Evolutionary conservation across 2,888 invertebrate species (phyloP), one percentile per base, ranked within the genome.

Genomic region (Selenia dentaria): DNA sequence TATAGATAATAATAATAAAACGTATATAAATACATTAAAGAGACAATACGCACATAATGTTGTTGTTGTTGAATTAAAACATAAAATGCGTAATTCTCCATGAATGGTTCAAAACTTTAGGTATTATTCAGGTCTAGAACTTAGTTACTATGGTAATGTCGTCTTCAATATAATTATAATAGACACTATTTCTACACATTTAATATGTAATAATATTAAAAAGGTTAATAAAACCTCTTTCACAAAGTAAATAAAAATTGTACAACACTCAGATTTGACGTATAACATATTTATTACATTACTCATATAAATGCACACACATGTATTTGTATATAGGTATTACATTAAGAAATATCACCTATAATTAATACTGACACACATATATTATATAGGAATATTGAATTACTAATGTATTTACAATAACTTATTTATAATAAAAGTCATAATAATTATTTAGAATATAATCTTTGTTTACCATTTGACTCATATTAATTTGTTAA

Each of bases 241-340:
- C 69, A 75, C 74, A n/a, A n/a, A 79, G 79, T 77, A 83, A 35
- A 80, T 83, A 79, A 88, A 88, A 79, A 77, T 79, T 79, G 52
- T 71, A 86, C 85, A 74, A 87, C 86, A 89, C 67, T 70, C 72
- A 74, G 67, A 76, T 64, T 69, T 45, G 59, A 70, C 70, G 64
- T 73, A 73, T 67, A 70, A 67, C 66, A 70, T 66, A 70, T 68
- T 16, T 16, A 16, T 16, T 16, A 16, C 4, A 3, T 16, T 16
- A 16, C 2, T 68, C 63, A 41, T 26, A 29, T 20, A 65, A 70
- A 64, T 66, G 70, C 63, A 70, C 66, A 70, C 71, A 67, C 58
- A 65, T 67, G 43, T 66, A 70, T 57, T 75, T 74, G 68, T 79
- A 79, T 72, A 74, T 71, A 70, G 70, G 64, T 51, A 43, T 66